These are phyloP conservation scores for Nymphicus hollandicus DNA, from an alignment of 2,113 vertebrate species.

Conservation along the genomic window DNA sequence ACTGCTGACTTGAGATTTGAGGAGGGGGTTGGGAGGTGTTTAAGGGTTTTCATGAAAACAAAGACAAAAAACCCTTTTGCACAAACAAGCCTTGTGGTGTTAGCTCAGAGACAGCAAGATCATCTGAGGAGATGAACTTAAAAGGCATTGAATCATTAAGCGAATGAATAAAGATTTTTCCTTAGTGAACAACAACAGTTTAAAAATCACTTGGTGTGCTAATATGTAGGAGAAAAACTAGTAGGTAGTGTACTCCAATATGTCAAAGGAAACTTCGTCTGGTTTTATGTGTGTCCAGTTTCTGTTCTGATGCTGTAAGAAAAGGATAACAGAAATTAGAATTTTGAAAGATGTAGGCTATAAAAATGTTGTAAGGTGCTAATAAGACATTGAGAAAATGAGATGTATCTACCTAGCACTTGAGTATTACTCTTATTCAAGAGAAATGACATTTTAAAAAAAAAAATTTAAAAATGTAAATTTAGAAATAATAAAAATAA, in stretches of 20 bases:
- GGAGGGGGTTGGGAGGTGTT: not conserved
- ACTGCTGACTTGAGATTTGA: not conserved
- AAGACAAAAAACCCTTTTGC: not conserved
- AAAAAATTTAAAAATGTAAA: not conserved
- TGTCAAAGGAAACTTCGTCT: not conserved
- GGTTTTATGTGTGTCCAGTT: not conserved
- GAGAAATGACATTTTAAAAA: not conserved
- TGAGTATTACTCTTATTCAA: not conserved
- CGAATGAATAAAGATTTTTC: not conserved
- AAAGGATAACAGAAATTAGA: not conserved
- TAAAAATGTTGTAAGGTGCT: not conserved
- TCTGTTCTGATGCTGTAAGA: not conserved
- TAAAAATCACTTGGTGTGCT: not conserved
- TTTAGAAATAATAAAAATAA: not conserved
- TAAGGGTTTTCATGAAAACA: not conserved
- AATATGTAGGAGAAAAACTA: not conserved
- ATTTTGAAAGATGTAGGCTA: not conserved
- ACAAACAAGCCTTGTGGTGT: not conserved
- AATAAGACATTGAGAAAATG: not conserved
- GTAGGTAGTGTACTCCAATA: not conserved
- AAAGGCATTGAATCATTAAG: not conserved
- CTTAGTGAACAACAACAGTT: not conserved
- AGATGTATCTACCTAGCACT: not conserved
- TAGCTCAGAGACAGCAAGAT: not conserved
- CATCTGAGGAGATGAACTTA: conserved; percentile 20